Base-by-base conservation (phyloP, 2,113 vertebrate genomes). In the Urocynchramus pylzowi region DNA sequence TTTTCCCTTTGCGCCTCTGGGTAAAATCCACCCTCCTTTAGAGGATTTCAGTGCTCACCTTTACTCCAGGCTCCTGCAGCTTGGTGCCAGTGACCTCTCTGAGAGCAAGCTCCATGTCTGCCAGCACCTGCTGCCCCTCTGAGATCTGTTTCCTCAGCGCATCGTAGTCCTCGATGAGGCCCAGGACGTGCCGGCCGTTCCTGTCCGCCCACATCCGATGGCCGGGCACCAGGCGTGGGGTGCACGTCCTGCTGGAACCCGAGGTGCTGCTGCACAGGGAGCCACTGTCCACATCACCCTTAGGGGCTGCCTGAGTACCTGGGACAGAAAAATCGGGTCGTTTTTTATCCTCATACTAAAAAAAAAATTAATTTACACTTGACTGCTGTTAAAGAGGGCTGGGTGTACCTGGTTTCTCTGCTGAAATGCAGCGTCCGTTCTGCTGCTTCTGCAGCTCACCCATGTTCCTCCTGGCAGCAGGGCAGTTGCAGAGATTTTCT, bases 101-200 rank as follows among this genome's bases (percentile, higher is more conserved):
- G 65, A 99, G 95, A 7, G 97, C 97, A 30, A 85, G 4, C 74
- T 98, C 98, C 98, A 99, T 98, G 90, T 97, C 92, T 23, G 61
- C 91, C 9, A 99, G 96, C 80, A 99, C 97, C 73, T 96, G 98
- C 37, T 98, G 98, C 9, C 98, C 98, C 81, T 98, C 98, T 5
- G 95, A 93, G 76, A 99, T 98, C 89, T 99, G 99, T 37, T 98
- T 99, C 67, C 98, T 97, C 49, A 99, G 98, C 26, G 99, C 98
- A 2, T 97, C 97, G 30, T 99, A 99, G 97, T 99, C 99, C 95
- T 99, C 99, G 0, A 98, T 97, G 77, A 99, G 96, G 5, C 99
- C 99, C 37, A 99, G 94, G 35, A 99, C 81, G 0, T 99, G 98
- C 12, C 96, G 97, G 4, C 99, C 99, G 1, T 80, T 98, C 65